These are phyloP conservation scores for Dromococcyx pavoninus DNA, from an alignment of 2,797 vertebrate species.

Conservation along the genomic window DNA sequence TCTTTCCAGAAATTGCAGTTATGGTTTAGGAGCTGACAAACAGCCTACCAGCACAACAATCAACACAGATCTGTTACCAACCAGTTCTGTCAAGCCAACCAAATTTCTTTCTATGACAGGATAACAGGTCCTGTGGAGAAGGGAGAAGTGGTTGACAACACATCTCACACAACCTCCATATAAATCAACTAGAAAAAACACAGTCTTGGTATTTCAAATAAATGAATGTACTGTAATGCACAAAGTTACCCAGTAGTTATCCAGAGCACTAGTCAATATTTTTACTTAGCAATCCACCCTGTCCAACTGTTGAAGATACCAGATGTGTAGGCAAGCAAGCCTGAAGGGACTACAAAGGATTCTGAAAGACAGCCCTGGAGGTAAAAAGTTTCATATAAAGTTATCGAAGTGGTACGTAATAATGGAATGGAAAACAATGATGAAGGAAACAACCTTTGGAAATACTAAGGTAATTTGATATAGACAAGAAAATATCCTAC, in stretches of 20 bases:
- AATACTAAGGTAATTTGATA: neutral
- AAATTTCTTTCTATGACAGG: neutral
- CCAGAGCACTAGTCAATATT: neutral
- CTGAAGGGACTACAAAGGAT: neutral
- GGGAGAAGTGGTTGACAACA: neutral
- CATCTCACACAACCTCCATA: neutral
- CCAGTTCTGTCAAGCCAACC: neutral
- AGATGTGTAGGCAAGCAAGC: neutral
- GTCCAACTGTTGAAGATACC: neutral
- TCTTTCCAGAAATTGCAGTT: neutral
- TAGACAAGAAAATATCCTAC: neutral
- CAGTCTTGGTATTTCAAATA: neutral
- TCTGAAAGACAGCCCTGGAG: neutral
- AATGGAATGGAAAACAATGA: neutral
- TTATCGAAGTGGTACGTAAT: neutral
- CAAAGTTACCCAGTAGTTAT: neutral
- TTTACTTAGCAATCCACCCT: neutral
- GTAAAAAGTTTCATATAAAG: neutral
- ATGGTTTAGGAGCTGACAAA: neutral
- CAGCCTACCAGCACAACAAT: neutral
- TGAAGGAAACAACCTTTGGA: neutral
- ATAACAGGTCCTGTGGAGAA: conserved; percentile 7
- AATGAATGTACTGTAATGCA: neutral
- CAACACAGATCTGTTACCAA: neutral
- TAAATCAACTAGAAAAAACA: neutral